Evolutionary conservation across 1,140 invertebrate species (phyloP).

Genomic region (Lepidotrigona ventralis): DNA sequence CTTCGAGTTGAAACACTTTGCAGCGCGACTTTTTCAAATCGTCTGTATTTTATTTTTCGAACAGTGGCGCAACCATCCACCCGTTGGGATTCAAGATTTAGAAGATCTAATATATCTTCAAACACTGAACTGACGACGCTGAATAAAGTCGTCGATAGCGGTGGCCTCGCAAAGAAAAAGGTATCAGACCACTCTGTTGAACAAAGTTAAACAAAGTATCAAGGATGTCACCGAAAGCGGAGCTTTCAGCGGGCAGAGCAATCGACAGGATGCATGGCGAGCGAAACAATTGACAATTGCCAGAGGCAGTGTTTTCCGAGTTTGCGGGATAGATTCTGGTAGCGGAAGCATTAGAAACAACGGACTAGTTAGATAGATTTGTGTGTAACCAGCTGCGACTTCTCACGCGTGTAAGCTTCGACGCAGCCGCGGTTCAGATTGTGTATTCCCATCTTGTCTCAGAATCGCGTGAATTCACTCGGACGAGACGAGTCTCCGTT

Average conservation of each 20-base stretch:
- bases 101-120: neutral
- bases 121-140: neutral
- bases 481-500: too few relatives aligned
- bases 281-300: conserved; percentile 6
- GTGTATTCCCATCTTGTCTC: neutral
- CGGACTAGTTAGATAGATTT: conserved; percentile 39
- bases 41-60: neutral
- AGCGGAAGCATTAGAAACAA: conserved; percentile 17
- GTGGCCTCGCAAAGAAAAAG: neutral
- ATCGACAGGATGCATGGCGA: too few relatives aligned
- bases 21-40: too few relatives aligned
- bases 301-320: neutral
- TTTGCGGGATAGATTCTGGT: conserved; percentile 19
- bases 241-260: neutral
- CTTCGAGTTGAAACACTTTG: too few relatives aligned
- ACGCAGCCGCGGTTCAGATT: conserved; percentile 18
- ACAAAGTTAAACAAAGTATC: conserved; percentile 2
- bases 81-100: neutral
- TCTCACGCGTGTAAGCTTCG: conserved; percentile 34
- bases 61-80: too few relatives aligned
- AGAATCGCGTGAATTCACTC: neutral
- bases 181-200: neutral
- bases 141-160: neutral
- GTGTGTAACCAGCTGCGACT: conserved; percentile 45
- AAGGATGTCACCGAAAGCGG: neutral